Evolutionary conservation across 2,797 vertebrate species (phyloP).

Genomic region (Menidia menidia): DNA sequence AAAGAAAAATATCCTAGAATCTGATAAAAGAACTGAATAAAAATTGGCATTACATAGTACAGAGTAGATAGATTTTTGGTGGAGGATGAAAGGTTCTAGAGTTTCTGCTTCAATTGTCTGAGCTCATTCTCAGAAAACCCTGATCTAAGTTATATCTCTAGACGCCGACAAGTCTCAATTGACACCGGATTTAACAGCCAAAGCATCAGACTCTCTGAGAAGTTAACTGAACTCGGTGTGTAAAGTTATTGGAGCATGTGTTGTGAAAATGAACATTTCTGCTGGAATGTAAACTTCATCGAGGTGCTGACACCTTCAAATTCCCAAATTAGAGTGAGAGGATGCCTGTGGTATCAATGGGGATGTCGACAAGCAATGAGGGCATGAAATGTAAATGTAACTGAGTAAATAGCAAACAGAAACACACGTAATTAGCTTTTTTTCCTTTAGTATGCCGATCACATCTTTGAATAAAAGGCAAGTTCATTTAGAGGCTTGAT

Average conservation of each 20-base stretch:
- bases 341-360: neutral
- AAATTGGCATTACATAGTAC: neutral
- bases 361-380: neutral
- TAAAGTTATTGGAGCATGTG: neutral
- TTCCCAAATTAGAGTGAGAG: neutral
- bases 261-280: neutral
- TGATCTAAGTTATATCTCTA: constrained; percentile 2
- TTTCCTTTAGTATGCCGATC: neutral
- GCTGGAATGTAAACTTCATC: neutral
- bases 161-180: neutral
- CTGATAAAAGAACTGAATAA: no score
- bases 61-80: neutral
- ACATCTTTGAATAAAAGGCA: constrained; percentile 12
- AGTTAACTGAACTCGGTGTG: neutral
- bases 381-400: constrained; percentile 5
- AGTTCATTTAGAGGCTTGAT: constrained; percentile 1
- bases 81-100: neutral
- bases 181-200: neutral
- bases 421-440: constrained; percentile 1
- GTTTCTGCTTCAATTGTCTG: neutral
- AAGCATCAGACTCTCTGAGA: neutral
- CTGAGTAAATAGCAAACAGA: neutral
- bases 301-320: constrained; percentile 7
- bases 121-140: neutral
- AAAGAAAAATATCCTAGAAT: no score